Evolutionary conservation across 2,113 vertebrate species (phyloP).

Genomic region (Aegithalos caudatus): DNA sequence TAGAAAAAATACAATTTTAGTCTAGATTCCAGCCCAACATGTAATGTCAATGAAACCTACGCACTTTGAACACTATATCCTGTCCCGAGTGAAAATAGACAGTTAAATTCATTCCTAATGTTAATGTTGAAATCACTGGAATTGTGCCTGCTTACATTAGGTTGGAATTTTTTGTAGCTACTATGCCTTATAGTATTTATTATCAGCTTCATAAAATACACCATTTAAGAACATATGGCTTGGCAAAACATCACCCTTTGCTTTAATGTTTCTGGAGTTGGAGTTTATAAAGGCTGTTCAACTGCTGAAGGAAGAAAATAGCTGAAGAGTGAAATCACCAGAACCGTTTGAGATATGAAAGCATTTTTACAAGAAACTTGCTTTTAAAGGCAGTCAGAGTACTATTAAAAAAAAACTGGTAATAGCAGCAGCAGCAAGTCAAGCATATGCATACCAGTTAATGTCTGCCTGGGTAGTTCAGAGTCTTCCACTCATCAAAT

Average conservation of each 20-base stretch:
- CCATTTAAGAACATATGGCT: slow-evolving; percentile 30
- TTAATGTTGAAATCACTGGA: slow-evolving; percentile 9
- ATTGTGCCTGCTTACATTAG: background rate
- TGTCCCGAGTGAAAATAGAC: background rate
- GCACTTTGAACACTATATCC: background rate
- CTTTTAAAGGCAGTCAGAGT: background rate
- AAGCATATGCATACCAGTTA: background rate
- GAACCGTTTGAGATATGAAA: background rate
- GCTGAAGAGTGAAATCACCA: background rate
- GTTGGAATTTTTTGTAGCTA: background rate
- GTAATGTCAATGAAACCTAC: background rate
- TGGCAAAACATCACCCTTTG: slow-evolving; percentile 9
- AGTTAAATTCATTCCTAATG: background rate
- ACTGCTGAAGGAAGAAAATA: slow-evolving; percentile 4
- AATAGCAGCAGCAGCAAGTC: background rate
- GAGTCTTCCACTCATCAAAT: background rate
- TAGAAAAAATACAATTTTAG: background rate
- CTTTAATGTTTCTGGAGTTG: slow-evolving; percentile 6
- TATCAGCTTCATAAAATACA: slow-evolving; percentile 38
- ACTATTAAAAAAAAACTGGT: background rate
- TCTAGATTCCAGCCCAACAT: background rate
- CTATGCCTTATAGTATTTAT: slow-evolving; percentile 27
- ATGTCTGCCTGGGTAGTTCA: background rate
- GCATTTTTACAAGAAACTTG: background rate
- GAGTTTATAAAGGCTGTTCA: background rate